Base-by-base conservation (phyloP, 2,888 invertebrate species). In the Halictus quadricinctus region DNA sequence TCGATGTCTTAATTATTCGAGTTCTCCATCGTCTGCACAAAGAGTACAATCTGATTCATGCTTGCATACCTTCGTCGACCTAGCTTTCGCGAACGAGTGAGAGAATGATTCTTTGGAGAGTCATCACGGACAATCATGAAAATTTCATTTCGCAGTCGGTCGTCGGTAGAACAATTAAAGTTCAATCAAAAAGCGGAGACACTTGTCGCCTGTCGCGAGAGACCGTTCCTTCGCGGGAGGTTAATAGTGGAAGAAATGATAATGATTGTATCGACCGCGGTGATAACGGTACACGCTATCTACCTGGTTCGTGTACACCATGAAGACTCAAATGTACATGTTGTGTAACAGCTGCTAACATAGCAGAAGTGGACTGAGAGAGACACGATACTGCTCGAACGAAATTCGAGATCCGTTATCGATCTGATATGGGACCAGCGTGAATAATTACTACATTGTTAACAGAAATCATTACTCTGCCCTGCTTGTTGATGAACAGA, bases 251-350 rank as follows among this genome's bases (percentile, higher is more conserved):
- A 50, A 72, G 18, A 50, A 41, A 73, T 29, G 41, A 54, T 76
- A 13, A 79, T 73, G 41, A 58, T 76, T 76, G 41, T 18, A 54
- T 76, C 25, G 69, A 41, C 58, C 79, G 50, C 58, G 50, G 41
- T 66, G 81, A 48, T 84, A 86, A 86, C 84, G 86, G 84, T 84
- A 84, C 46, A 73, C 25, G 70, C 21, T 60, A 66, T 43, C 36
- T 46, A 66, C 64, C 58, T 75, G 78, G 66, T 76, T 60, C 72
- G 8, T 13, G 58, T 80, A 36, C 58, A 41, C 60, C 46, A 8
- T 43, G 60, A 72, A 83, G 15, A 75, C 77, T 76, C 15, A 64
- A 78, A 83, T 70, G 66, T 46, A 18, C 15, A 36, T 29, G 15
- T 66, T 60, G 74, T 80, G 60, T 76, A 78, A 83, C 80, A 80